These are phyloP conservation scores for Odocoileus hemionus DNA, from an alignment of 2,113 vertebrate species.

Conservation along the genomic window DNA sequence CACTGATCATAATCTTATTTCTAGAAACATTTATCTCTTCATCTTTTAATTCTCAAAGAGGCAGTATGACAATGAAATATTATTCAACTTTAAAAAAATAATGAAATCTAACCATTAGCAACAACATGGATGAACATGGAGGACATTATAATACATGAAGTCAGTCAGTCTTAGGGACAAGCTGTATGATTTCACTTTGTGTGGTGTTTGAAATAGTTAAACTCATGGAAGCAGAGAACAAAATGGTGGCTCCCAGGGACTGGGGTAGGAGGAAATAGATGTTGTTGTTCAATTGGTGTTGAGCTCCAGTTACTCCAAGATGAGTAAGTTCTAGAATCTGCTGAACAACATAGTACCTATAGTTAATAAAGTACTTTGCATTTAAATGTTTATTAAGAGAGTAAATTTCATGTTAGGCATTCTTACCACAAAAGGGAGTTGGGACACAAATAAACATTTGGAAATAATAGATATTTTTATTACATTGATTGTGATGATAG, in stretches of 20 bases:
- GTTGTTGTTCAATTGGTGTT: not conserved
- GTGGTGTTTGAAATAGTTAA: not conserved
- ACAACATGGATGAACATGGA: not conserved
- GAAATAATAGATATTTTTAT: not conserved
- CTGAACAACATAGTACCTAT: not conserved
- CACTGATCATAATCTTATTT: constrained; percentile 89
- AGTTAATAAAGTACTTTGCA: not conserved
- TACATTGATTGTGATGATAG: not conserved
- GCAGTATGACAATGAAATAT: not conserved
- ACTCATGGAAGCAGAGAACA: not conserved
- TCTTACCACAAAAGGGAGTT: not conserved
- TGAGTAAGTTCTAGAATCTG: not conserved
- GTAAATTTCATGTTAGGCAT: not conserved
- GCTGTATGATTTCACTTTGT: not conserved
- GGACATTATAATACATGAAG: not conserved
- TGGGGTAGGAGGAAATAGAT: not conserved
- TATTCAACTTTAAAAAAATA: not conserved
- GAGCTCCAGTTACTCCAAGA: not conserved
- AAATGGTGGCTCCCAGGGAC: not conserved
- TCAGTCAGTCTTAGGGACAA: not conserved
- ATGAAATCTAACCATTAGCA: not conserved
- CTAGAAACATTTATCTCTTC: constrained; percentile 89
- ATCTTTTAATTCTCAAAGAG: constrained; percentile 88
- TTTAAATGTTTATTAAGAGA: not conserved
- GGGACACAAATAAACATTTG: not conserved